Evolutionary conservation across 2,888 invertebrate species (phyloP).

Genomic region (Drosophila phalerata): DNA sequence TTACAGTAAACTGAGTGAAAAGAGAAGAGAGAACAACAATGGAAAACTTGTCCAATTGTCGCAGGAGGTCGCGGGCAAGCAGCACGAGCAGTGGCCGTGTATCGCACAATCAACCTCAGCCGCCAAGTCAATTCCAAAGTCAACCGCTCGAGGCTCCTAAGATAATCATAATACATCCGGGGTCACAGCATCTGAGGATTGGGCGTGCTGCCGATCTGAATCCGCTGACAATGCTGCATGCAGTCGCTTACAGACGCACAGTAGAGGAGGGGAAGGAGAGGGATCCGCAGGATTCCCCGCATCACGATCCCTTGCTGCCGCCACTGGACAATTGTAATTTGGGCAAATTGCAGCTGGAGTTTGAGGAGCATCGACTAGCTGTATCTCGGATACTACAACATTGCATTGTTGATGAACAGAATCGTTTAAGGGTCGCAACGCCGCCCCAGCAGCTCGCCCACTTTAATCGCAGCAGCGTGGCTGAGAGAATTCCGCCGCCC

Average conservation of each 20-base stretch:
- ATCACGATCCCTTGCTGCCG: conserved; percentile 75
- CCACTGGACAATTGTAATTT: conserved; percentile 51
- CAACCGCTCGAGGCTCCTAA: conserved; percentile 88
- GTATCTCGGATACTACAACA: conserved; percentile 95
- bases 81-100: conserved; percentile 73
- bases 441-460: conserved; percentile 96
- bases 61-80: conserved; percentile 69
- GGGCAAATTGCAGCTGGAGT: conserved; percentile 87
- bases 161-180: conserved; percentile 97
- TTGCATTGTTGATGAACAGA: conserved; percentile 92
- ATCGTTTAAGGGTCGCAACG: conserved; percentile 92
- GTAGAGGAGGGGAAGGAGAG: conserved; percentile 66
- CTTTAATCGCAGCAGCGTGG: conserved; percentile 92
- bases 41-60: background rate
- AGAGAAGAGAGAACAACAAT: background rate
- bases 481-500: conserved; percentile 87
- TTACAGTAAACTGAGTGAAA: background rate
- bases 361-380: conserved; percentile 93
- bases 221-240: conserved; percentile 93
- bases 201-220: conserved; percentile 96
- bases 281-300: conserved; percentile 85
- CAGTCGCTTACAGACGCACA: conserved; percentile 82
- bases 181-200: conserved; percentile 94
- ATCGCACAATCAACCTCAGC: conserved; percentile 20
- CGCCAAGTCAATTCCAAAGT: background rate